Percentiles rank a stretch among this genome's conserved stretches.
These are phyloP conservation scores for Drosophila cognata DNA, from an alignment of 2,888 invertebrate genomes.

Conservation along the genomic window DNA sequence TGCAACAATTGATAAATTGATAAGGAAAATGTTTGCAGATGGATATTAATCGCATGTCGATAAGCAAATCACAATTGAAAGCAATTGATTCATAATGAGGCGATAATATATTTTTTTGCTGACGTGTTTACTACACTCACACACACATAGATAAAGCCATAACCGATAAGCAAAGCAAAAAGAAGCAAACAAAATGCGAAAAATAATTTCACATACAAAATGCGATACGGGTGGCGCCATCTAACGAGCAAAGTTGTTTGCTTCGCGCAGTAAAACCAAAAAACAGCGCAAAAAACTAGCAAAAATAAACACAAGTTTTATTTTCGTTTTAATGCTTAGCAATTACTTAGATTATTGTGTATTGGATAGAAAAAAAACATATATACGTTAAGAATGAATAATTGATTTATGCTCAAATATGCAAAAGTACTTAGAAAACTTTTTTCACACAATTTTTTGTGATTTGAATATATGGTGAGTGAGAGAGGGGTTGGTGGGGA, in stretches of 20 bases:
- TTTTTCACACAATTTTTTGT: constrained; percentile 52
- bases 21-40: constrained; percentile 9
- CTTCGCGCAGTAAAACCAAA: constrained; percentile 12
- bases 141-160: not conserved
- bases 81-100: constrained; percentile 46
- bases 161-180: constrained; percentile 8
- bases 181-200: not conserved
- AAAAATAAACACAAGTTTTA: constrained; percentile 24
- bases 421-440: constrained; percentile 44
- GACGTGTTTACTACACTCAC: constrained; percentile 8
- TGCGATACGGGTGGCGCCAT: constrained; percentile 60
- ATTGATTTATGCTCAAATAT: constrained; percentile 72
- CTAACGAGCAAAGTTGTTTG: constrained; percentile 44
- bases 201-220: constrained; percentile 14
- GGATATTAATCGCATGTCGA: constrained; percentile 9
- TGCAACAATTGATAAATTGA: constrained; percentile 9
- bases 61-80: constrained; percentile 31
- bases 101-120: constrained; percentile 30
- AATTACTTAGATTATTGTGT: constrained; percentile 49
- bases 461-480: constrained; percentile 36
- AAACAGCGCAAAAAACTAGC: not conserved
- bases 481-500: not conserved
- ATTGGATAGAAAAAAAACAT: not conserved
- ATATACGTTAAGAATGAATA: constrained; percentile 62
- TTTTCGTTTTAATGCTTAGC: constrained; percentile 7